Base-by-base conservation (phyloP, 2,113 vertebrate genomes). In the Nesogale talazaci region DNA sequence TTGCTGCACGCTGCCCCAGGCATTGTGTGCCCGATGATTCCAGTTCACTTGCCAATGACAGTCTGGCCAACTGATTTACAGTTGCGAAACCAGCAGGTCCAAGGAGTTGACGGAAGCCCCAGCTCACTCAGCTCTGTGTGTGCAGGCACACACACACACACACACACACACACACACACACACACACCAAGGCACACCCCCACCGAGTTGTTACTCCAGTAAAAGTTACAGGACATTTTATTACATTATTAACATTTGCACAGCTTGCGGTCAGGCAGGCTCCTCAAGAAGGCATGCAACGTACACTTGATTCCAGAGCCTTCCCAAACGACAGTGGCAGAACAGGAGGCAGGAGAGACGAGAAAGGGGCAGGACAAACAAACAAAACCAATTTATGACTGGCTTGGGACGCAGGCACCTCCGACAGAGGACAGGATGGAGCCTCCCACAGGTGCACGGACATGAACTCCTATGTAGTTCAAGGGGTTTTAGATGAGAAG, bases 61-160 rank as follows among this genome's bases (percentile, higher is more conserved):
- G 90, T 94, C 19, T 95, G 90, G 80, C 93, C 88, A 92, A 65
- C 52, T n/a, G 34, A 83, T 82, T 95, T 83, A 88, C 34, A 88
- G 79, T 93, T 92, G 72, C 59, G 86, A 76, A 92, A 67, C 81
- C 46, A 75, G 63, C 29, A 91, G 92, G 46, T 92, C 88, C 34
- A 95, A 81, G 56, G 29, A 88, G 77, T 91, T 94, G 86, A 81
- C 15, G 36, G 82, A 93, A 82, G 78, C 72, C 84, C 70, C 94
- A 81, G 70, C 77, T 36, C 65, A 70, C 76, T 86, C 31, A 80
- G 38, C 23, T 67, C 1, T 59, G 3, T 1, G 7, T 65, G 59
- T 27, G 23, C 72, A 6, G 12, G 2, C n/a, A 8, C 20, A 9
- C 27, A 57, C 31, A 19, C 23, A 34, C 23, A 69, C 69, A 27